Conservation (phyloP, 2,797 vertebrate species). For the Hypotaenidia okinawae region DNA sequence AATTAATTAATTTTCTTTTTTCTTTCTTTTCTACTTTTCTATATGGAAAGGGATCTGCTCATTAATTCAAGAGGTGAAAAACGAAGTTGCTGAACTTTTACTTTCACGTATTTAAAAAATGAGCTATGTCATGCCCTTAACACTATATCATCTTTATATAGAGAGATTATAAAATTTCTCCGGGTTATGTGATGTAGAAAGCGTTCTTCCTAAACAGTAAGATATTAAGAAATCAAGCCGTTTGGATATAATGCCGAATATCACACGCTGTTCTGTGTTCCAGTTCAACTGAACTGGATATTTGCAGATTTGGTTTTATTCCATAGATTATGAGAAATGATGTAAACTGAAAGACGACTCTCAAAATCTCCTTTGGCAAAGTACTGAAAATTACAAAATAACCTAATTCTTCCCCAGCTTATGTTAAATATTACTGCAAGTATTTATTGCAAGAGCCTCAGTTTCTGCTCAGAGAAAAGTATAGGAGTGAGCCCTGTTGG, state of each 20-base stretch:
- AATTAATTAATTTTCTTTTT: not conserved
- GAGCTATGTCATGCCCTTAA: not conserved
- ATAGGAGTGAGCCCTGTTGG: not conserved
- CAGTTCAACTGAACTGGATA: not conserved
- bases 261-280: not conserved
- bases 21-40: not conserved
- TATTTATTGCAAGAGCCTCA: not conserved
- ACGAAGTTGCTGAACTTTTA: not conserved
- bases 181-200: not conserved
- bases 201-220: not conserved
- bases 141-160: not conserved
- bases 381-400: not conserved
- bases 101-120: not conserved
- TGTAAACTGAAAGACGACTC: not conserved
- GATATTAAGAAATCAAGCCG: not conserved
- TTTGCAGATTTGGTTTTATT: not conserved
- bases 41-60: not conserved
- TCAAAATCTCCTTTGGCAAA: not conserved
- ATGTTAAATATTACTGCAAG: not conserved
- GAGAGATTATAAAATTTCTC: not conserved
- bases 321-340: not conserved
- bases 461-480: not conserved
- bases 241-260: not conserved
- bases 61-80: not conserved
- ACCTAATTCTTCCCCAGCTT: not conserved